Evolutionary conservation across 2,888 invertebrate species (phyloP).

Genomic region (Augochlorella aurata): DNA sequence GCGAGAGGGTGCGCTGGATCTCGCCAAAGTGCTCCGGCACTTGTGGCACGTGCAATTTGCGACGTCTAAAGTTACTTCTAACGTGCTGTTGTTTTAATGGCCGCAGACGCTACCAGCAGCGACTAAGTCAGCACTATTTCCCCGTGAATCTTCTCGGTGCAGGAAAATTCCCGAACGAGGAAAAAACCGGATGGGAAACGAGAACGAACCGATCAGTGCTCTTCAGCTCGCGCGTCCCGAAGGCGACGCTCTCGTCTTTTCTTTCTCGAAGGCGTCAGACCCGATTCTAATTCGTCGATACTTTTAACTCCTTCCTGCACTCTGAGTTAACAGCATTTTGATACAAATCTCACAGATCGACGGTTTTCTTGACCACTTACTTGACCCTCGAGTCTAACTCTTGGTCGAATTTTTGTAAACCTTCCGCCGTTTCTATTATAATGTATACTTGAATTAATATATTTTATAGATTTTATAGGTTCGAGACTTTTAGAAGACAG

Average conservation of each 20-base stretch:
- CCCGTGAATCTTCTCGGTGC: constrained; percentile 16
- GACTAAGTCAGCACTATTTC: constrained; percentile 48
- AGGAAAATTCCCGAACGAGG: neutral
- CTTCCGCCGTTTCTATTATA: too few relatives aligned
- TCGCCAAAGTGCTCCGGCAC: constrained; percentile 54
- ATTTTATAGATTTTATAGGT: too few relatives aligned
- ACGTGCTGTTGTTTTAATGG: constrained; percentile 56
- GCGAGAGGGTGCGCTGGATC: constrained; percentile 10
- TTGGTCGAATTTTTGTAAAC: too few relatives aligned
- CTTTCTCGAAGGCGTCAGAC: neutral
- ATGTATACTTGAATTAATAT: too few relatives aligned
- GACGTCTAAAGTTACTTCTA: constrained; percentile 61
- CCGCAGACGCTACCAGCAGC: constrained; percentile 37
- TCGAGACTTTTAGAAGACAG: too few relatives aligned
- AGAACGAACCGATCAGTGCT: neutral
- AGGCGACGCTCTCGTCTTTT: neutral
- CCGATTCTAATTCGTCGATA: neutral
- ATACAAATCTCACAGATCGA: too few relatives aligned
- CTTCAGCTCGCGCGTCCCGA: neutral
- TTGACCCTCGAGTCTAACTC: too few relatives aligned
- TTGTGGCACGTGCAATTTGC: constrained; percentile 65
- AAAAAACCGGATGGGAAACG: neutral
- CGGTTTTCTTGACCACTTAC: too few relatives aligned
- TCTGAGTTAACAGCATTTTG: too few relatives aligned
- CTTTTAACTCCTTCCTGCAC: too few relatives aligned